Percentiles rank a stretch among this genome's conserved stretches.
These are phyloP conservation scores for Ameiurus melas DNA, from an alignment of 2,113 vertebrate species.

Conservation along the genomic window DNA sequence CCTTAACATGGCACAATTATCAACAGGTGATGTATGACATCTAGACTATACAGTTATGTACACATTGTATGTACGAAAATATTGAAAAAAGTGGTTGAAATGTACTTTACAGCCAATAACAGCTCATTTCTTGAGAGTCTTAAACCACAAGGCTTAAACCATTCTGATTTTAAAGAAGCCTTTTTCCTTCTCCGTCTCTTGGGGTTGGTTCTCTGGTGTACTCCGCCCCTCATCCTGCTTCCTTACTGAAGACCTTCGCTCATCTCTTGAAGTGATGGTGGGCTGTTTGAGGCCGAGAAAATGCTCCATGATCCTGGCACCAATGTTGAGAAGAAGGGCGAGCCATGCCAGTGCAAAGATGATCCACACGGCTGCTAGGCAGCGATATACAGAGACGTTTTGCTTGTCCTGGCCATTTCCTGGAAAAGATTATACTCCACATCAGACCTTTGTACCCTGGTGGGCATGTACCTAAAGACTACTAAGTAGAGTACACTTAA, in stretches of 20 bases:
- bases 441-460: background rate
- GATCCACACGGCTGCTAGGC: conserved; percentile 74
- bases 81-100: background rate
- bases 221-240: conserved; percentile 72
- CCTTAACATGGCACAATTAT: background rate
- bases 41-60: conserved; percentile 13
- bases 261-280: conserved; percentile 58
- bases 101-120: background rate
- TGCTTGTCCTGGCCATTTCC: conserved; percentile 70
- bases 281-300: conserved; percentile 66
- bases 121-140: background rate
- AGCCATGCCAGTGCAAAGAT: conserved; percentile 73
- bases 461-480: background rate
- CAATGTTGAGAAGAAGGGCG: conserved; percentile 72
- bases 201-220: conserved; percentile 56
- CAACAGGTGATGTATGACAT: conserved; percentile 14
- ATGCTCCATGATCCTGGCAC: conserved; percentile 73
- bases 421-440: conserved; percentile 40
- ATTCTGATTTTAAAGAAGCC: conserved; percentile 1
- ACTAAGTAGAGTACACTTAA: background rate
- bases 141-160: background rate
- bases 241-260: conserved; percentile 55
- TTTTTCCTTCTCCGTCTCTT: conserved; percentile 61
- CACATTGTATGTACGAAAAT: background rate
- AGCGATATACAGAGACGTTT: conserved; percentile 73